Conservation (phyloP, 2,888 invertebrate genomes). For the Scotopteryx bipunctaria region DNA sequence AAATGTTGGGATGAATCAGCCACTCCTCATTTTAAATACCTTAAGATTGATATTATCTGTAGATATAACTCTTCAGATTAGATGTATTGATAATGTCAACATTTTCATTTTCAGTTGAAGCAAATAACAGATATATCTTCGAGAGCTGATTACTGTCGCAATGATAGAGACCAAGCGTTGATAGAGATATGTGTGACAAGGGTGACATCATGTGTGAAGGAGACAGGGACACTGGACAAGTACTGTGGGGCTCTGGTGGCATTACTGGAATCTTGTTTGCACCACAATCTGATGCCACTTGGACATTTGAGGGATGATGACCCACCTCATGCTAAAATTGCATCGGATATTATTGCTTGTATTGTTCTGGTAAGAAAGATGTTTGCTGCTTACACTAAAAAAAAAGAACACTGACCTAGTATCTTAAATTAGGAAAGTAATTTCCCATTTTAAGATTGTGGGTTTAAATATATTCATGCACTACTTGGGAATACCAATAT, state of each 20-base stretch:
- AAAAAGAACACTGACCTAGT: no score
- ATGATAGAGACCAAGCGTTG: conserved; percentile 96
- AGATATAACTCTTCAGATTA: conserved; percentile 25
- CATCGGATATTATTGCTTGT: conserved; percentile 96
- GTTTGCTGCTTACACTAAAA: no score
- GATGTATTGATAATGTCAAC: conserved; percentile 6
- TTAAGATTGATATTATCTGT: conserved; percentile 26
- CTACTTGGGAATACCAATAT: no score
- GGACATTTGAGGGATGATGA: conserved; percentile 89
- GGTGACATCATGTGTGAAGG: conserved; percentile 94
- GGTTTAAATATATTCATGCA: no score
- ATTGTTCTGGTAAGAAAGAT: conserved; percentile 96
- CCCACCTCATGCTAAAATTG: conserved; percentile 98
- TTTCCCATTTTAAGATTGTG: no score
- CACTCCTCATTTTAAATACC: conserved; percentile 23
- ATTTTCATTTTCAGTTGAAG: conserved; percentile 78
- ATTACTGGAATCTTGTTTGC: conserved; percentile 93
- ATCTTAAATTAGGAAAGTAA: no score
- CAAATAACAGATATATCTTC: conserved; percentile 92
- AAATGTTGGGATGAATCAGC: conserved; percentile 12
- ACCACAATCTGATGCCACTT: conserved; percentile 92
- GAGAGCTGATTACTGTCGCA: conserved; percentile 91
- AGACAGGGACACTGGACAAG: conserved; percentile 93
- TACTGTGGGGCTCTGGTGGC: conserved; percentile 93
- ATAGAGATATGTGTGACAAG: conserved; percentile 97